Conservation (phyloP, 2,888 invertebrate genomes). For the Caenorhabditis sp. region DNA sequence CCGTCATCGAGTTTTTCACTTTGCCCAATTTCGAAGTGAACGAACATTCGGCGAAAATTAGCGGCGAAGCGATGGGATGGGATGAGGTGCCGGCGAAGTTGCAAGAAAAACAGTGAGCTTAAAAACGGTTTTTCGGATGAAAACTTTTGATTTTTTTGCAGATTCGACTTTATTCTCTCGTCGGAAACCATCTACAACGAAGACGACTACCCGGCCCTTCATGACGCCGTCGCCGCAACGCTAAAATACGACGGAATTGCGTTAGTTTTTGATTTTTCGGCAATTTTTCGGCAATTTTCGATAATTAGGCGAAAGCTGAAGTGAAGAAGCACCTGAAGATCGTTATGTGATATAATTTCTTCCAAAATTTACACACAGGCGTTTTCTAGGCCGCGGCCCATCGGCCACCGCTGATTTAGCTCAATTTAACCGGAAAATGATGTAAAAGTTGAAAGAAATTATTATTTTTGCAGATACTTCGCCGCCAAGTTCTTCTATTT, state of each 20-base stretch:
- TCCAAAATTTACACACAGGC: no score
- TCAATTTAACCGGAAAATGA: neutral
- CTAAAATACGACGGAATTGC: conserved; percentile 83
- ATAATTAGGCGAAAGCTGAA: no score
- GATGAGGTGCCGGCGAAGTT: conserved; percentile 43
- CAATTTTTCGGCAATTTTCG: neutral
- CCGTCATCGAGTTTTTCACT: conserved; percentile 71
- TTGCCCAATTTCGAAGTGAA: conserved; percentile 66
- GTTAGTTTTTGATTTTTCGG: conserved; percentile 43
- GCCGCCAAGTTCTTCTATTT: conserved; percentile 95
- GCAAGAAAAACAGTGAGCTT: conserved; percentile 21
- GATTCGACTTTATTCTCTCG: conserved; percentile 90
- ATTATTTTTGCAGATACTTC: conserved; percentile 82
- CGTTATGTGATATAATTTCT: neutral
- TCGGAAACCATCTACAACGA: conserved; percentile 92
- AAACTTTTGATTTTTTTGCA: conserved; percentile 72
- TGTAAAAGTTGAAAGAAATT: neutral
- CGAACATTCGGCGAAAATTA: conserved; percentile 38
- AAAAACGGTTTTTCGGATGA: neutral
- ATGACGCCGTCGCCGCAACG: conserved; percentile 83
- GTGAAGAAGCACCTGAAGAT: no score
- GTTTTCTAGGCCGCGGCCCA: no score
- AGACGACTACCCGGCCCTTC: conserved; percentile 86
- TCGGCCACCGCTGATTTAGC: no score
- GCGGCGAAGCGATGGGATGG: conserved; percentile 51